Conservation (phyloP, 2,888 invertebrate genomes). For the Cheilosia soror region DNA sequence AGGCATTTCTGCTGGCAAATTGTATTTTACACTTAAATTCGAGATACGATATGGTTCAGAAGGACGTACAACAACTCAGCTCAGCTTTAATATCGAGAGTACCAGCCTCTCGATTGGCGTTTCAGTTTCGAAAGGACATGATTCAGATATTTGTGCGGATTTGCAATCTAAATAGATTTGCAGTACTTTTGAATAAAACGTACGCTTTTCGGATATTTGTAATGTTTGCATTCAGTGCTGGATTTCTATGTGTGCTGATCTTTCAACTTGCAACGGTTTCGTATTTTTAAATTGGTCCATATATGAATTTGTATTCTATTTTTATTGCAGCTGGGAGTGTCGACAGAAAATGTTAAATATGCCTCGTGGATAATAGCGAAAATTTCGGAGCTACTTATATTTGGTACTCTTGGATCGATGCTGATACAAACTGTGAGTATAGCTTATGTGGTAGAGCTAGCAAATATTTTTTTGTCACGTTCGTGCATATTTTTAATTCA, state of each 20-base stretch:
- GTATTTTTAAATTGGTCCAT: not conserved
- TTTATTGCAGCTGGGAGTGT: conserved; percentile 24
- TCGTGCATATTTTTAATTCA: no score
- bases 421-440: conserved; percentile 74
- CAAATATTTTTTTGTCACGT: no score
- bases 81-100: not conserved
- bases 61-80: conserved; percentile 75
- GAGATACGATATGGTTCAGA: conserved; percentile 77
- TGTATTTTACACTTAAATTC: conserved; percentile 80
- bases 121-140: conserved; percentile 76
- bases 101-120: conserved; percentile 62
- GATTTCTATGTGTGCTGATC: conserved; percentile 78
- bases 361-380: conserved; percentile 76
- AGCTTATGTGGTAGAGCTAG: no score
- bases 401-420: conserved; percentile 76
- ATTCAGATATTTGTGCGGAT: conserved; percentile 76
- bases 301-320: not conserved
- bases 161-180: conserved; percentile 78
- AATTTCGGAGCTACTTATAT: conserved; percentile 76
- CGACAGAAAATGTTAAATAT: conserved; percentile 70
- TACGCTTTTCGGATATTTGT: conserved; percentile 80
- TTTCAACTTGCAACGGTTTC: conserved; percentile 80
- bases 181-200: conserved; percentile 77
- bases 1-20: conserved; percentile 79
- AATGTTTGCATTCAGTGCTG: conserved; percentile 79